Conservation (phyloP, 2,797 vertebrate genomes). For the Rhabdophis nuchalis region DNA sequence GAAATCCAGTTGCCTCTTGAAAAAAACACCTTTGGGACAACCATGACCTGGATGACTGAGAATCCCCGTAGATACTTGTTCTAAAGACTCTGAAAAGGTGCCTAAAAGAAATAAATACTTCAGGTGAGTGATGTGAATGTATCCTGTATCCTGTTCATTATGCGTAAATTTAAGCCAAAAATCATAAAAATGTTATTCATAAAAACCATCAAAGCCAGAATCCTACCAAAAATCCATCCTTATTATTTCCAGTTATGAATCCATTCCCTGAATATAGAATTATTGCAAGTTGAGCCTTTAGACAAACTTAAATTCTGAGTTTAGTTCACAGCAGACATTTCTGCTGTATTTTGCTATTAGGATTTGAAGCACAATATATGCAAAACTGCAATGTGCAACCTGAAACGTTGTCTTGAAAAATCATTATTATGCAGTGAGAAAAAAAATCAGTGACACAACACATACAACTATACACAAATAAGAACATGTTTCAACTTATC, state of each 20-base stretch:
- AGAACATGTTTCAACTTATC: background rate
- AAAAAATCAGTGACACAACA: background rate
- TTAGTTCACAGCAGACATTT: background rate
- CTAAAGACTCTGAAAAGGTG: background rate
- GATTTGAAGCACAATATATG: background rate
- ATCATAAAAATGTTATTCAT: background rate
- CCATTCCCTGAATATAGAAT: background rate
- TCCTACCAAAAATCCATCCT: background rate
- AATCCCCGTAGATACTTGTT: too few relatives aligned
- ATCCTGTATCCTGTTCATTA: background rate
- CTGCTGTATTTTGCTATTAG: background rate
- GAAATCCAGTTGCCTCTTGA: too few relatives aligned
- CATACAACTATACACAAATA: background rate
- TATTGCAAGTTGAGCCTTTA: background rate
- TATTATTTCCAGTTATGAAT: background rate
- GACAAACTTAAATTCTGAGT: background rate
- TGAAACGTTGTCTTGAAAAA: background rate
- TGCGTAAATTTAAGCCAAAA: background rate
- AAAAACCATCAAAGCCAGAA: background rate
- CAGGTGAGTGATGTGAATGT: background rate
- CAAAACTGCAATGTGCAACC: background rate
- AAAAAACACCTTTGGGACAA: too few relatives aligned
- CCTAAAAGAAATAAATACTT: background rate
- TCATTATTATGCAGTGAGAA: background rate
- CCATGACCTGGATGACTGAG: too few relatives aligned